Conservation (phyloP, 2,113 vertebrate genomes). For the Brachirus orientalis region DNA sequence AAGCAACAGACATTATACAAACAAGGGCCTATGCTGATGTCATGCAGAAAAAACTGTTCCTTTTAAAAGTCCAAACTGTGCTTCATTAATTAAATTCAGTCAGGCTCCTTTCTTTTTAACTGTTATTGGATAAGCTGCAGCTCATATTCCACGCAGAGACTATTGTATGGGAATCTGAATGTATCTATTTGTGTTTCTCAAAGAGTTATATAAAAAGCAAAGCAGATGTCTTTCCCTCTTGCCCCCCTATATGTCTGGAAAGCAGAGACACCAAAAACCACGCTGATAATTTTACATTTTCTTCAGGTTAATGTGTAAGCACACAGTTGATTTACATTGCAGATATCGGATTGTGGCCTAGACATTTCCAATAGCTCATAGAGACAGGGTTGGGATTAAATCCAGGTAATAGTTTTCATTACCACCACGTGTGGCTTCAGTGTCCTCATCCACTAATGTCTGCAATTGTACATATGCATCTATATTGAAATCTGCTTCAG, state of each 20-base stretch:
- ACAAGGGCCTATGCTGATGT: constrained; percentile 61
- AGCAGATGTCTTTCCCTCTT: neutral
- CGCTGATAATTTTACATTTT: neutral
- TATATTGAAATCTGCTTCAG: no score
- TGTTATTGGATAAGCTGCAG: neutral
- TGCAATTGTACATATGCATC: no score
- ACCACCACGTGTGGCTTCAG: no score
- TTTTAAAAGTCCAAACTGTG: constrained; percentile 35
- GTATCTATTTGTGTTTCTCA: neutral
- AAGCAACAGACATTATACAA: constrained; percentile 61
- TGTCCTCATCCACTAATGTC: no score
- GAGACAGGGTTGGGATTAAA: no score
- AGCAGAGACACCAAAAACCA: neutral
- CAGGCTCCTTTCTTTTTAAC: neutral
- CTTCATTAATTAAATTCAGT: constrained; percentile 36
- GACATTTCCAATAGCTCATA: no score
- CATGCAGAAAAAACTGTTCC: constrained; percentile 51
- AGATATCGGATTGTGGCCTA: no score
- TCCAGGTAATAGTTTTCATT: no score
- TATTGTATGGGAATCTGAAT: neutral
- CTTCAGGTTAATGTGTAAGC: no score
- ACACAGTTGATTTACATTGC: no score
- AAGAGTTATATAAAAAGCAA: neutral
- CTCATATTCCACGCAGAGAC: constrained; percentile 12
- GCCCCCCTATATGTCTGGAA: no score